Conservation (phyloP, 2,888 invertebrate species). For the Philonicus albiceps region DNA sequence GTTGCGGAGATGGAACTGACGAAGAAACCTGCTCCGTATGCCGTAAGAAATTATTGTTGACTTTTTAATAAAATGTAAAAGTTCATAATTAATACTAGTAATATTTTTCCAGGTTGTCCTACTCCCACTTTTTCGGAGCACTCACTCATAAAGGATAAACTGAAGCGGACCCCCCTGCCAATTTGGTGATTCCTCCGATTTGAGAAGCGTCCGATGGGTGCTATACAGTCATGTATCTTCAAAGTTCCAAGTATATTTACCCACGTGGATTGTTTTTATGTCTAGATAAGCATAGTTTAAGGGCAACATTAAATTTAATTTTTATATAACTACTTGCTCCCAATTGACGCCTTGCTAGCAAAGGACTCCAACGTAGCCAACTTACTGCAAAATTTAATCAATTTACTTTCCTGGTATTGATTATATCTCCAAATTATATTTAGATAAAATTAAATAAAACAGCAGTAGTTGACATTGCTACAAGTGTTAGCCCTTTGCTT, state of each 20-base stretch:
- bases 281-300: slow-evolving; percentile 14
- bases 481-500: slow-evolving; percentile 15
- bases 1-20: slow-evolving; percentile 90
- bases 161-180: slow-evolving; percentile 19
- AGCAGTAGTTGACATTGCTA: not conserved
- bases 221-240: slow-evolving; percentile 38
- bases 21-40: slow-evolving; percentile 85
- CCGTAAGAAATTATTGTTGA: slow-evolving; percentile 71
- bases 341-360: slow-evolving; percentile 38
- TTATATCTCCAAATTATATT: not conserved
- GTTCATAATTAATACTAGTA: not conserved
- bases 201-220: slow-evolving; percentile 17
- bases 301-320: not conserved
- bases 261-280: slow-evolving; percentile 35
- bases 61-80: not conserved
- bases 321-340: not conserved
- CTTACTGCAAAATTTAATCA: not conserved
- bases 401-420: not conserved
- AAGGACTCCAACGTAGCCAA: not conserved
- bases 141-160: not conserved
- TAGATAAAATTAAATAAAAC: not conserved
- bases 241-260: slow-evolving; percentile 31
- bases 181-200: not conserved
- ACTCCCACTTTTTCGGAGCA: slow-evolving; percentile 56
- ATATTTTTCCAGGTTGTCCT: slow-evolving; percentile 65